Evolutionary conservation across 2,797 vertebrate species (phyloP).

Genomic region (Gymnocypris eckloni): DNA sequence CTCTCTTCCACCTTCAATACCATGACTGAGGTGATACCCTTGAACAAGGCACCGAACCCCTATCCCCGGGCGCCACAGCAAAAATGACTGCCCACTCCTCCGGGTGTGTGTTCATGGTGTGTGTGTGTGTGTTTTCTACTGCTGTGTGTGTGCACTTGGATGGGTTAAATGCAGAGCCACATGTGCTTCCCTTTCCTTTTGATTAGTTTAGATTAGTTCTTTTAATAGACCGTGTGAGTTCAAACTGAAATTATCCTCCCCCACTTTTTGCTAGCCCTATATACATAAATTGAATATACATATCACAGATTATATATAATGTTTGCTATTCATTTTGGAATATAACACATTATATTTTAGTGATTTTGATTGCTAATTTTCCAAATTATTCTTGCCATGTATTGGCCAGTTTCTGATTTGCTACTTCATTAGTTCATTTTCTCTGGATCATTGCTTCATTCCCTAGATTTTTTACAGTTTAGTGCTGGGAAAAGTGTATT

Average conservation of each 20-base stretch:
- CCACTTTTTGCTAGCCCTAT: not conserved
- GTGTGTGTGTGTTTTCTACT: too few relatives aligned
- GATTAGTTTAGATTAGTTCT: not conserved
- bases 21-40: too few relatives aligned
- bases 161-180: too few relatives aligned
- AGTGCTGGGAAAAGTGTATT: not conserved
- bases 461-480: not conserved
- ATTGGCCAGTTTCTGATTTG: not conserved
- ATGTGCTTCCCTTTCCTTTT: too few relatives aligned
- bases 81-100: too few relatives aligned
- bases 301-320: not conserved
- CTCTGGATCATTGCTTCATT: slow-evolving; percentile 1
- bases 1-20: too few relatives aligned
- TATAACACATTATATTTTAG: not conserved
- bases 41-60: too few relatives aligned
- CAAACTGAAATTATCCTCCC: not conserved
- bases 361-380: not conserved
- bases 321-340: not conserved
- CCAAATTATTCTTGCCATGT: not conserved
- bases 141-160: too few relatives aligned
- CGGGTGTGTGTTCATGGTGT: too few relatives aligned
- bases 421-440: not conserved
- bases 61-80: too few relatives aligned
- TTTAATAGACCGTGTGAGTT: not conserved
- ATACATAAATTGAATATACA: not conserved